Percentiles rank a stretch among this genome's conserved stretches.
Conservation (phyloP, 2,797 vertebrate species). For the Percopsis omiscomaycus region DNA sequence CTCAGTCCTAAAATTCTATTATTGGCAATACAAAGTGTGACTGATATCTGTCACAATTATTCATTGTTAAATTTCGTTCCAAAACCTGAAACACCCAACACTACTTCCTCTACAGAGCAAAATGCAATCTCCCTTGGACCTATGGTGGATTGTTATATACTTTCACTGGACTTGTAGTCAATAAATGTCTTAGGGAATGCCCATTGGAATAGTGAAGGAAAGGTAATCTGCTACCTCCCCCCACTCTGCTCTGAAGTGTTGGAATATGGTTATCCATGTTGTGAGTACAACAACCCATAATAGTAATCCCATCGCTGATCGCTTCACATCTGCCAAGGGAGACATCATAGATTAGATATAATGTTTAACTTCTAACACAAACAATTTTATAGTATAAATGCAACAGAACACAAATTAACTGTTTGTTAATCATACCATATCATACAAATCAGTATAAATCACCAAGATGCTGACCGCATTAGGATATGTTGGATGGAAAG, state of each 20-base stretch:
- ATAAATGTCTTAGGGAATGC: conserved; percentile 77
- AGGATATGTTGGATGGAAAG: no score
- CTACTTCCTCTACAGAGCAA: conserved; percentile 28
- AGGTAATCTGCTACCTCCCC: conserved; percentile 89
- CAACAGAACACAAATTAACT: no score
- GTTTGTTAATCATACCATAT: no score
- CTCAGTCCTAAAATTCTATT: conserved; percentile 12
- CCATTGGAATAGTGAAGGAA: conserved; percentile 91
- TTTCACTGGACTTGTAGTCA: conserved; percentile 13
- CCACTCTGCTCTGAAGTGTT: conserved; percentile 87
- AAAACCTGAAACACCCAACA: conserved; percentile 16
- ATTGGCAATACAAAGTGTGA: conserved; percentile 14
- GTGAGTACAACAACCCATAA: conserved; percentile 88
- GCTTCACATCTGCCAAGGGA: conserved; percentile 83
- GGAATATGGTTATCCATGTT: conserved; percentile 90
- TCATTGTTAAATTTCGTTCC: conserved; percentile 6
- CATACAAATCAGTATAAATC: no score
- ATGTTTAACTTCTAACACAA: not conserved
- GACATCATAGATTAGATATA: conserved; percentile 7
- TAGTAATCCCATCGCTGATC: conserved; percentile 85
- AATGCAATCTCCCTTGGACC: conserved; percentile 38
- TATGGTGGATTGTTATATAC: conserved; percentile 33
- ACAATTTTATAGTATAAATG: not conserved
- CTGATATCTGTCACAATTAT: not conserved
- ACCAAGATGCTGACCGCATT: no score